Evolutionary conservation across 2,113 vertebrate species (phyloP).

Genomic region (Bos taurus): ARS-UCD2.0 NC_037330.1:109924001-109924500

Average conservation of each 20-base stretch:
- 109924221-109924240: background rate
- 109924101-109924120: background rate
- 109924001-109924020: background rate
- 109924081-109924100: background rate
- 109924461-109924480: conserved; percentile 15
- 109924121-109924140: background rate
- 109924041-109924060: background rate
- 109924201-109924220: background rate
- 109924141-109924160: background rate
- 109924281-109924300: background rate
- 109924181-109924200: background rate
- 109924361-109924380: background rate
- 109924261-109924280: background rate
- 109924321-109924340: background rate
- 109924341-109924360: background rate
- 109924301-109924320: background rate
- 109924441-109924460: background rate
- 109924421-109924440: background rate
- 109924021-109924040: background rate
- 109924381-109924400: background rate
- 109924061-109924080: background rate
- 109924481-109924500: background rate
- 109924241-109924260: background rate
- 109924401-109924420: background rate
- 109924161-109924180: background rate